Evolutionary conservation across 2,797 vertebrate genomes (phyloP).

Genomic region (Pempheris klunzingeri): DNA sequence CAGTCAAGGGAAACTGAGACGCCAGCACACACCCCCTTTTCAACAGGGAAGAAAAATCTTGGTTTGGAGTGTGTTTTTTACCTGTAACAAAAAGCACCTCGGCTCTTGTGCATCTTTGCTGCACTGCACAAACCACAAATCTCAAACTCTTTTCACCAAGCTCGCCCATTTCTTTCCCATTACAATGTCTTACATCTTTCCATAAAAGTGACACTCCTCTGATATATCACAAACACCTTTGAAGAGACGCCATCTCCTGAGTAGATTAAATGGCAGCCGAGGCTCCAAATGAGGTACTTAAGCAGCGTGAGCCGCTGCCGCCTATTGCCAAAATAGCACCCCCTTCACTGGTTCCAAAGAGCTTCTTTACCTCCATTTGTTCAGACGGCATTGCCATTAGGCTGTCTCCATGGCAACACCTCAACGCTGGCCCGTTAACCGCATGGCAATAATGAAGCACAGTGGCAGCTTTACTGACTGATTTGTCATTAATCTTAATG

Average conservation of each 20-base stretch:
- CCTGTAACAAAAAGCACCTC: conserved; percentile 25
- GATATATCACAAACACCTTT: conserved; percentile 71
- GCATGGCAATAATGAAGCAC: conserved; percentile 70
- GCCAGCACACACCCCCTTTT: background rate
- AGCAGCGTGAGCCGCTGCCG: conserved; percentile 71
- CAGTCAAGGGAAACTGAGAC: background rate
- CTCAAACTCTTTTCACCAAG: conserved; percentile 16
- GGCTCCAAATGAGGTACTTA: conserved; percentile 76
- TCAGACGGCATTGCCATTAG: conserved; percentile 70
- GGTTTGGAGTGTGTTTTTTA: conserved; percentile 8
- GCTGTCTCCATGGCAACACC: conserved; percentile 76
- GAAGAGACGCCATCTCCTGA: conserved; percentile 68
- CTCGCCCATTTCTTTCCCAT: conserved; percentile 55
- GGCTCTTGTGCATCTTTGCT: conserved; percentile 18
- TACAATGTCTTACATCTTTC: conserved; percentile 50
- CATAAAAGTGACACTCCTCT: conserved; percentile 66
- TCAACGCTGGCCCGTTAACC: conserved; percentile 69
- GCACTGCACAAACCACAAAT: conserved; percentile 6
- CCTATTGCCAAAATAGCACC: conserved; percentile 70
- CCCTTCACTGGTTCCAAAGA: conserved; percentile 67
- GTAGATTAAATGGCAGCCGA: conserved; percentile 67
- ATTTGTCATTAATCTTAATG: conserved; percentile 76
- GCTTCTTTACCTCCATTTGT: conserved; percentile 74
- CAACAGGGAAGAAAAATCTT: background rate
- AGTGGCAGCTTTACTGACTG: conserved; percentile 72